Percentiles rank a stretch among this genome's conserved stretches.
phyloP scores from a whole-genome alignment of 2,113 vertebrate species.

The Indri indri region DNA sequence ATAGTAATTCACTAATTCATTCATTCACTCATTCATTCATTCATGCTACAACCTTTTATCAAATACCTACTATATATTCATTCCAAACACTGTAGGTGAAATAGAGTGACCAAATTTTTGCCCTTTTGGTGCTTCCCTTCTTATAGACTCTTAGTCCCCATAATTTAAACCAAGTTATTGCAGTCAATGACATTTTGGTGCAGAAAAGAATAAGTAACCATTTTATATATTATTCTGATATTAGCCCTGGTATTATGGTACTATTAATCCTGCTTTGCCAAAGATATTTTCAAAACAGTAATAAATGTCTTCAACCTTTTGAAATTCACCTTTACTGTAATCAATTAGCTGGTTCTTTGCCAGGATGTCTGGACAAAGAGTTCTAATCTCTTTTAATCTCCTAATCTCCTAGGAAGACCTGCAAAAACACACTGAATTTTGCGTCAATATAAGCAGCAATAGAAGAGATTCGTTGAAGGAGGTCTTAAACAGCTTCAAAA shows the following conservation, averaged over 20 bases:
- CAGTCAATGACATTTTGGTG: background rate
- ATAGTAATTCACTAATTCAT: background rate
- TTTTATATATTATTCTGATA: background rate
- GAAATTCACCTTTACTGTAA: background rate
- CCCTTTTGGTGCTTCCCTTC: background rate
- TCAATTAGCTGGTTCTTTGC: background rate
- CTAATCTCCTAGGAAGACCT: background rate
- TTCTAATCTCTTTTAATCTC: background rate
- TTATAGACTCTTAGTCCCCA: background rate
- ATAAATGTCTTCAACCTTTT: background rate
- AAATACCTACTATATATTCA: background rate
- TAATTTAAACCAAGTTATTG: background rate
- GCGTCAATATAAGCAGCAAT: background rate
- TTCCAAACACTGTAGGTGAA: background rate
- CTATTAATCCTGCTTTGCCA: background rate
- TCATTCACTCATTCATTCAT: background rate
- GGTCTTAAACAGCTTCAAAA: background rate
- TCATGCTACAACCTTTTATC: background rate
- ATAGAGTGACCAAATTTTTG: background rate
- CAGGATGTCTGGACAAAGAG: background rate
- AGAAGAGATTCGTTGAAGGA: background rate
- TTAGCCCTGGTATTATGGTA: background rate
- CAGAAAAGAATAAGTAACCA: background rate
- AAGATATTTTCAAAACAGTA: background rate
- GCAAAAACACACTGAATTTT: background rate